Evolutionary conservation across 2,113 vertebrate genomes (phyloP).

Genomic region (Ursus arctos): DNA sequence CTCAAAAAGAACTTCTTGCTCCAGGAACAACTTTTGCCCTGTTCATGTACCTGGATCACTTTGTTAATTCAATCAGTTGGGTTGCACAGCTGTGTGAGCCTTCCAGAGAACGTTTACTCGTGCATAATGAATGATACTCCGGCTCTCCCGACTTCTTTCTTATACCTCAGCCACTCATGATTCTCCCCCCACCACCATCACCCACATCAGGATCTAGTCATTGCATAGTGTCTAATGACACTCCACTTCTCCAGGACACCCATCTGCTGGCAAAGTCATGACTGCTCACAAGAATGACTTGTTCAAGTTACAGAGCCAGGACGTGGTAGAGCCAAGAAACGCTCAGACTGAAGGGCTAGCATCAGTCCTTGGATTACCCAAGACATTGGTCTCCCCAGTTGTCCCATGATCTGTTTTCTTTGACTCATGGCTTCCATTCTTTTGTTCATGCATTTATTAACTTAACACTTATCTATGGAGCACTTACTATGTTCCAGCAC

Average conservation of each 20-base stretch:
- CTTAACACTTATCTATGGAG: neutral
- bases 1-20: neutral
- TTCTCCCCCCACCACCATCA: neutral
- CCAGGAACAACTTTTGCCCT: neutral
- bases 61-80: neutral
- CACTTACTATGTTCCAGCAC: neutral
- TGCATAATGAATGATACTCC: too few species aligned
- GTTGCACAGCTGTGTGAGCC: neutral
- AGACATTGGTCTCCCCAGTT: neutral
- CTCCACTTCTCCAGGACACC: accelerated
- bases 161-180: neutral
- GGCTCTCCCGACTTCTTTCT: neutral
- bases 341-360: neutral
- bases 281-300: neutral
- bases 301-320: neutral
- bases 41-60: neutral
- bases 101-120: neutral
- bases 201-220: neutral
- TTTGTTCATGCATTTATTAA: neutral
- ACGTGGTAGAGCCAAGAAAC: neutral
- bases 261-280: neutral
- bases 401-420: neutral
- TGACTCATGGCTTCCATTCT: neutral
- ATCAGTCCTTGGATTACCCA: neutral
- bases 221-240: too few species aligned